Percentiles rank a stretch among this genome's conserved stretches.
Conservation (phyloP, 2,113 vertebrate species). For the Girardinichthys multiradiatus region DNA sequence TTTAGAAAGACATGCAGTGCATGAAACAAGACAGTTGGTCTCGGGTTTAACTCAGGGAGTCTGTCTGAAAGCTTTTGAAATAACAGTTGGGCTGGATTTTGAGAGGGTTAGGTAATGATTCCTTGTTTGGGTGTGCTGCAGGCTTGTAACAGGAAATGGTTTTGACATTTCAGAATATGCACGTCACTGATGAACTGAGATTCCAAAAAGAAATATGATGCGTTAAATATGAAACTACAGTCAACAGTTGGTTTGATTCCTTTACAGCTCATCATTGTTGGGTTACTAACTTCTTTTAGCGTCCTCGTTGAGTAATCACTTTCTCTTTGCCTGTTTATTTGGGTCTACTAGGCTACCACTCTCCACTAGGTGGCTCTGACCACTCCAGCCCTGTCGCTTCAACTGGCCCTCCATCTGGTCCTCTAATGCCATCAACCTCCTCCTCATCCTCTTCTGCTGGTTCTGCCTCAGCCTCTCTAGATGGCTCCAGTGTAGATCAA, state of each 20-base stretch:
- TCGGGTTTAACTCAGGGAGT: conserved; percentile 2
- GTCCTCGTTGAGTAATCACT: not conserved
- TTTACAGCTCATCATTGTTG: not conserved
- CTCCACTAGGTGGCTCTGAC: conserved; percentile 90
- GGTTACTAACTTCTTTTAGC: not conserved
- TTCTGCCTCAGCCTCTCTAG: conserved; percentile 82
- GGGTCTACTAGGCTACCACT: conserved; percentile 87
- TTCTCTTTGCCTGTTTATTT: not conserved
- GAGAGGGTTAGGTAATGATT: conserved; percentile 2
- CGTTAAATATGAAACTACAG: not conserved
- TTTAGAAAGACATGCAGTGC: not conserved
- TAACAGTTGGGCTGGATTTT: not conserved
- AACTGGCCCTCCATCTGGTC: conserved; percentile 88
- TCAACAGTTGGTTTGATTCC: not conserved
- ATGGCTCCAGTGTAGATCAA: conserved; percentile 80
- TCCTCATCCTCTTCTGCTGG: conserved; percentile 76
- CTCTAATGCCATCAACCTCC: conserved; percentile 81
- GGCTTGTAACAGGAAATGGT: not conserved
- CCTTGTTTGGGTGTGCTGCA: not conserved
- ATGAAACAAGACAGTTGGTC: not conserved
- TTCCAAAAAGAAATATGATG: not conserved
- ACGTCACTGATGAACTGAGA: not conserved
- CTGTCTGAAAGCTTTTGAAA: conserved; percentile 24
- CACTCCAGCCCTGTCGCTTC: conserved; percentile 92
- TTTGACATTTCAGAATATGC: conserved; percentile 15